phyloP scores from a whole-genome alignment of 2,113 vertebrate genomes.

The Cryptotis parvus region DNA sequence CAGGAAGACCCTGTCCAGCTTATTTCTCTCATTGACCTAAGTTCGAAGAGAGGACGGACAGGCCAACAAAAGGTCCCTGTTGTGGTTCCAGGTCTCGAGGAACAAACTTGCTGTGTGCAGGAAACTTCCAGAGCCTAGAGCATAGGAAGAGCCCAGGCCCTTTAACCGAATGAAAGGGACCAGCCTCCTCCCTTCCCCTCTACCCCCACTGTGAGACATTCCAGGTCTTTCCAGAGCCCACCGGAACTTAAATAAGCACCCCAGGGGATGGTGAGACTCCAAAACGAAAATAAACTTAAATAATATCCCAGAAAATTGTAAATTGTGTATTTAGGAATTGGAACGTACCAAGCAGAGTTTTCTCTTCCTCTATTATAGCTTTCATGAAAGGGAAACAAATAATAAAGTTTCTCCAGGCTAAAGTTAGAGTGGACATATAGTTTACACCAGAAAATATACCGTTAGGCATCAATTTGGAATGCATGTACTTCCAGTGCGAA shows the following conservation, averaged over 20 bases:
- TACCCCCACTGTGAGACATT: neutral
- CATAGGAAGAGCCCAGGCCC: constrained; percentile 2
- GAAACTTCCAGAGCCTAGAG: neutral
- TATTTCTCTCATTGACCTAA: neutral
- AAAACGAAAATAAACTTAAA: constrained; percentile 77
- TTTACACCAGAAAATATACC: constrained; percentile 73
- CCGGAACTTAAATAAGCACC: constrained; percentile 62
- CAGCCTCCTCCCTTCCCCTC: neutral
- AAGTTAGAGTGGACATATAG: constrained; percentile 76
- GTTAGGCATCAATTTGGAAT: constrained; percentile 69
- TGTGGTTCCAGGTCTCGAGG: neutral
- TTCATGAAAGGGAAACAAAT: constrained; percentile 66
- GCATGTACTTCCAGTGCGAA: constrained; percentile 65
- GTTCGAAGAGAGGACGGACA: neutral
- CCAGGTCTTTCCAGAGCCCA: constrained; percentile 64
- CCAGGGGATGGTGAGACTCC: constrained; percentile 31
- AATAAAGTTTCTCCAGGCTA: constrained; percentile 53
- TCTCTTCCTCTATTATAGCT: constrained; percentile 70
- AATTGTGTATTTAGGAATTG: constrained; percentile 68
- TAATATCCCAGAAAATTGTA: constrained; percentile 72
- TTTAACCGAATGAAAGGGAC: neutral
- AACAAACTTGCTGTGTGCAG: neutral
- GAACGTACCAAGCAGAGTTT: constrained; percentile 55
- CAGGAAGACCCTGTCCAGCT: neutral
- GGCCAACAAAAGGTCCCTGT: neutral